These are phyloP conservation scores for Erethizon dorsatum DNA, from an alignment of 2,797 vertebrate genomes.

Conservation along the genomic window DNA sequence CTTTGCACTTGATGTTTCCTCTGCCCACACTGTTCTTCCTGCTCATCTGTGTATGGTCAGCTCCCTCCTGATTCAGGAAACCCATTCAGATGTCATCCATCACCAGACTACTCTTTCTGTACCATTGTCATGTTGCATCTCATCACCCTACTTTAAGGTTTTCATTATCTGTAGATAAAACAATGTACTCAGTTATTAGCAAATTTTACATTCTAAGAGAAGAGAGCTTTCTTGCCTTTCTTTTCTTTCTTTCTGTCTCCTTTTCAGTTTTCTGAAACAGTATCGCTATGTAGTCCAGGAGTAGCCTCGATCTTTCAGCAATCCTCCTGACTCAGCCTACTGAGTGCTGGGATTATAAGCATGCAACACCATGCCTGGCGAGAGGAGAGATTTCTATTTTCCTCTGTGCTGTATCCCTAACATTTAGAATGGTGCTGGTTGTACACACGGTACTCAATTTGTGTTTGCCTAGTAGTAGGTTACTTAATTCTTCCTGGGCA, in stretches of 20 bases:
- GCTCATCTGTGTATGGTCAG: background rate
- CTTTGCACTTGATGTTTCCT: background rate
- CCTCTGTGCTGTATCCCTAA: background rate
- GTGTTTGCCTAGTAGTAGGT: background rate
- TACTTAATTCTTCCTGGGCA: background rate
- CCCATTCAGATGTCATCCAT: background rate
- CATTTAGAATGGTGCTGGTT: background rate
- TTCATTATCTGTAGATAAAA: background rate
- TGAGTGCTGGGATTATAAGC: background rate
- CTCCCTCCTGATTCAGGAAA: background rate
- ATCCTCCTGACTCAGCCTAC: background rate
- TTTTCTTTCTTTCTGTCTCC: no score
- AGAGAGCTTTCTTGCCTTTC: background rate
- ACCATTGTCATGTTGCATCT: background rate
- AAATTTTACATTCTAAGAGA: background rate
- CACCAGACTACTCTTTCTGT: background rate
- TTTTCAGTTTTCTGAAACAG: background rate
- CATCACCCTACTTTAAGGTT: background rate
- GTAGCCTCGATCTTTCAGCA: background rate
- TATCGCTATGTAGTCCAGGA: background rate
- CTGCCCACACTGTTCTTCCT: background rate
- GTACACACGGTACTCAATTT: background rate
- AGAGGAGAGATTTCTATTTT: background rate
- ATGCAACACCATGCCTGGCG: background rate
- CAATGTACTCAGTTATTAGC: background rate